A percentile compares a stretch with the other conserved stretches of the same genome.
phyloP scores from a whole-genome alignment of 2,113 vertebrate species.

The Acrocephalus arundinaceus region DNA sequence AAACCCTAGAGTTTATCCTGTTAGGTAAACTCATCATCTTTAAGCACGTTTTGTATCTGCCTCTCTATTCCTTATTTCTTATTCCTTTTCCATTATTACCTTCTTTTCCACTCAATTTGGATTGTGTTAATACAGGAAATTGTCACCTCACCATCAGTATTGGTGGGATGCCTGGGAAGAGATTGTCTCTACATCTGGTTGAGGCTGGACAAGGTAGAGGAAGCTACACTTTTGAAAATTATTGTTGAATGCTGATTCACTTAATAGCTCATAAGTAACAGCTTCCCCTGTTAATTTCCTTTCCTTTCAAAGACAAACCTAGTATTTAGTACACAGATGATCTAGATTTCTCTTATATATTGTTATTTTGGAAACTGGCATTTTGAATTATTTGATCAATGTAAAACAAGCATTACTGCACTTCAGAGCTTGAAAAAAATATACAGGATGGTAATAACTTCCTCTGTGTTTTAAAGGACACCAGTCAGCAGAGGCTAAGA shows the following conservation, averaged over 20 bases:
- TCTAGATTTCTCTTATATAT: conserved; percentile 35
- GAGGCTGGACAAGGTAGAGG: background rate
- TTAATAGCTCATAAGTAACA: conserved; percentile 24
- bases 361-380: conserved; percentile 1
- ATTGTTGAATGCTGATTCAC: conserved; percentile 48
- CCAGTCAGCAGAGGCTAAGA: background rate
- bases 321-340: conserved; percentile 40
- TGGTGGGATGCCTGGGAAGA: background rate
- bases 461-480: background rate
- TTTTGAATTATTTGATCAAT: conserved; percentile 2
- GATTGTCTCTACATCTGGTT: background rate
- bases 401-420: background rate
- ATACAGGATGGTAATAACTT: background rate
- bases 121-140: background rate
- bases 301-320: conserved; percentile 18
- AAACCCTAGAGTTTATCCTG: background rate
- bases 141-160: background rate
- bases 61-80: background rate
- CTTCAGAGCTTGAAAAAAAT: background rate
- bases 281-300: background rate
- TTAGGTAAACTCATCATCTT: background rate
- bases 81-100: background rate
- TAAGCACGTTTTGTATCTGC: background rate
- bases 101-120: background rate
- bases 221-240: background rate